phyloP scores from a whole-genome alignment of 2,888 invertebrate genomes.

The Drosophila picticornis region DNA sequence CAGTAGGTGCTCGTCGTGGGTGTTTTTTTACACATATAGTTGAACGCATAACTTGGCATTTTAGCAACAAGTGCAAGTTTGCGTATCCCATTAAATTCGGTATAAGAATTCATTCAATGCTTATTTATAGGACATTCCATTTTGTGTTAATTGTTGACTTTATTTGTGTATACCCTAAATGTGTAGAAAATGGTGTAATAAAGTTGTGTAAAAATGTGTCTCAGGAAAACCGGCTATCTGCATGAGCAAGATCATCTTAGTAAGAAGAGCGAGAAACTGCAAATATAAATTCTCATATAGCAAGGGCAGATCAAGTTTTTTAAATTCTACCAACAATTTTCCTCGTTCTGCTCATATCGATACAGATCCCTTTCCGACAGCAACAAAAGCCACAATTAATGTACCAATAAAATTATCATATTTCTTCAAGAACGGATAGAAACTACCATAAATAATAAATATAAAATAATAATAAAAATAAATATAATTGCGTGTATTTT shows the following conservation, averaged over 20 bases:
- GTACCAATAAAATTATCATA: background rate
- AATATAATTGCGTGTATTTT: background rate
- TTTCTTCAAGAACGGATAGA: background rate
- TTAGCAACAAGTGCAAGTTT: constrained; percentile 71
- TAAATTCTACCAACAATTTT: background rate
- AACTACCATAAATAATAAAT: background rate
- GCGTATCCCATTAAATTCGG: constrained; percentile 60
- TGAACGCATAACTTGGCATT: constrained; percentile 11
- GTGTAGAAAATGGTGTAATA: background rate
- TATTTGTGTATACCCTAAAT: background rate
- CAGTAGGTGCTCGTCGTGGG: constrained; percentile 1
- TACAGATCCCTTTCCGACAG: background rate
- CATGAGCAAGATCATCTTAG: background rate
- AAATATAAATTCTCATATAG: too few species aligned
- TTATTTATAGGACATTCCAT: constrained; percentile 59
- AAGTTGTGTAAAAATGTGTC: background rate
- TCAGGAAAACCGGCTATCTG: background rate
- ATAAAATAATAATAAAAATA: too few species aligned
- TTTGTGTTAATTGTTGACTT: constrained; percentile 44
- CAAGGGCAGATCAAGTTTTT: background rate
- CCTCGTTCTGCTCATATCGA: background rate
- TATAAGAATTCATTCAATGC: constrained; percentile 41
- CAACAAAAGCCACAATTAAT: background rate
- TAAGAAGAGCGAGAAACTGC: background rate
- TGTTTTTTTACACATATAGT: constrained; percentile 2